Conservation (phyloP, 2,888 invertebrate species). For the Agapostemon virescens region DNA sequence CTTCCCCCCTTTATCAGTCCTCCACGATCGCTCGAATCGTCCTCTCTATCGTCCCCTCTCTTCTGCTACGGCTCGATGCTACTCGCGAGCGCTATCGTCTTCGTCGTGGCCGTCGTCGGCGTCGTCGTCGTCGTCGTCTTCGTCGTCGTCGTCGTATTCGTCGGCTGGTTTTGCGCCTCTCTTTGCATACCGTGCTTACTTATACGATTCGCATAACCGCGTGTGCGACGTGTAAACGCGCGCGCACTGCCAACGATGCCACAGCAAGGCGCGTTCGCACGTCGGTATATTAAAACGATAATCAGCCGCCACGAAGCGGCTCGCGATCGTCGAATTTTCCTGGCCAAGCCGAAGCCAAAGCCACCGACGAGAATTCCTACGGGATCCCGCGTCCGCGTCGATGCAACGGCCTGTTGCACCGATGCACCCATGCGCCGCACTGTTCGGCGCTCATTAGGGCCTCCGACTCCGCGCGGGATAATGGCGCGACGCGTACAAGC, state of each 20-base stretch:
- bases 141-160: neutral
- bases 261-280: slow-evolving; percentile 43
- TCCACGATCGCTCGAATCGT: slow-evolving; percentile 44
- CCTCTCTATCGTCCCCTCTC: slow-evolving; percentile 46
- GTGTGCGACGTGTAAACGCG: slow-evolving; percentile 21
- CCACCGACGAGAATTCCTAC: slow-evolving; percentile 43
- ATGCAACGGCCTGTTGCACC: slow-evolving; percentile 20
- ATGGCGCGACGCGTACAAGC: neutral
- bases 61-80: slow-evolving; percentile 35
- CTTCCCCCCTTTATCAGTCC: slow-evolving; percentile 43
- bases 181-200: slow-evolving; percentile 62
- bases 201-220: slow-evolving; percentile 40
- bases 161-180: slow-evolving; percentile 51
- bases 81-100: slow-evolving; percentile 26
- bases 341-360: slow-evolving; percentile 20
- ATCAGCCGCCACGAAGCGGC: slow-evolving; percentile 49
- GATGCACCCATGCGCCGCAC: neutral
- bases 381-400: slow-evolving; percentile 26
- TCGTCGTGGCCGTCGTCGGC: slow-evolving; percentile 17
- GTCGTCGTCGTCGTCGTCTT: neutral
- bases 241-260: slow-evolving; percentile 24
- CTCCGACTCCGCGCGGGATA: slow-evolving; percentile 4
- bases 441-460: slow-evolving; percentile 31
- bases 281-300: slow-evolving; percentile 68
- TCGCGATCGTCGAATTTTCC: slow-evolving; percentile 55